A percentile compares a stretch with the other conserved stretches of the same genome.
Evolutionary conservation across 2,797 vertebrate species (phyloP).

Genomic region (Pogoniulus pusillus): DNA sequence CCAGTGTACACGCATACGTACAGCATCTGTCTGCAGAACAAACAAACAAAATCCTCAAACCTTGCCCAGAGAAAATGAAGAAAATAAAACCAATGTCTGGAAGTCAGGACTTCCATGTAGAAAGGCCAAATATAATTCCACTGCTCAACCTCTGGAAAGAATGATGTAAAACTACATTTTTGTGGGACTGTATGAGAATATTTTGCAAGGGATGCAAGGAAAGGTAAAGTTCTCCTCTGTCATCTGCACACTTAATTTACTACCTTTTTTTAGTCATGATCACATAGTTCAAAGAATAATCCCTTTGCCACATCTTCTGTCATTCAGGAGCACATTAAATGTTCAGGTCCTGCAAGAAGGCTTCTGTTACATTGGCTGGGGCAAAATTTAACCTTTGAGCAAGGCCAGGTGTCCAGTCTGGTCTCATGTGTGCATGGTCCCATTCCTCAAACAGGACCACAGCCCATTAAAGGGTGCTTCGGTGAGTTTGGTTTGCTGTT

Average conservation of each 20-base stretch:
- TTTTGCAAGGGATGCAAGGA: not conserved
- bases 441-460: not conserved
- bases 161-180: not conserved
- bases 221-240: not conserved
- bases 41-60: not conserved
- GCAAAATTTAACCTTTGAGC: not conserved
- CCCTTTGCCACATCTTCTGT: not conserved
- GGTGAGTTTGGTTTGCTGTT: not conserved
- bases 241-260: not conserved
- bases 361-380: not conserved
- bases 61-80: not conserved
- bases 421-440: not conserved
- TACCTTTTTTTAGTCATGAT: not conserved
- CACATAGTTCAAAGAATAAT: constrained; percentile 4
- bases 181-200: not conserved
- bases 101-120: not conserved
- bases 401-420: not conserved
- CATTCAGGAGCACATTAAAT: not conserved
- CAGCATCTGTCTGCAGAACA: not conserved
- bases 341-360: not conserved
- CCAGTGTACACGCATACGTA: not conserved
- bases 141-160: not conserved
- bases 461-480: not conserved
- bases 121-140: not conserved
- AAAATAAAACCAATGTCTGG: not conserved